These are phyloP conservation scores for Crocidura indochinensis DNA, from an alignment of 2,797 vertebrate species.

Conservation along the genomic window DNA sequence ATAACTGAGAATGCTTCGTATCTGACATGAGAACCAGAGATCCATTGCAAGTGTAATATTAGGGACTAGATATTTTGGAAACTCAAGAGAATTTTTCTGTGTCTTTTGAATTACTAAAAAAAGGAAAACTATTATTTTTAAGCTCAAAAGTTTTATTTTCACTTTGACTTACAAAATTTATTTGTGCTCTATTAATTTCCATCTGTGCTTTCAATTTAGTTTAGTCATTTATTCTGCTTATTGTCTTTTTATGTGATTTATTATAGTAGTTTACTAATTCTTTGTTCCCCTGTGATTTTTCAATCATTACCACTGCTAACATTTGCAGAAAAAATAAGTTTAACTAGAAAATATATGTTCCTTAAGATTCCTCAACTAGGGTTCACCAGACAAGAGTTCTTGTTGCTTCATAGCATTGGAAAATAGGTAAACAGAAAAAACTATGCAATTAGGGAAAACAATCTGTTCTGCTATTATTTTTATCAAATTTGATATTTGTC, in stretches of 20 bases:
- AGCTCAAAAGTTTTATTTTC: background rate
- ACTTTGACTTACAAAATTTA: background rate
- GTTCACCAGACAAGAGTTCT: too few species aligned
- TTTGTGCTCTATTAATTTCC: background rate
- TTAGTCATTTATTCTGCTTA: background rate
- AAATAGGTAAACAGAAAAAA: background rate
- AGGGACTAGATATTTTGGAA: background rate
- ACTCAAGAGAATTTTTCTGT: background rate
- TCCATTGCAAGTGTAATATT: background rate
- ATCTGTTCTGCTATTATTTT: background rate
- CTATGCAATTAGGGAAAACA: background rate
- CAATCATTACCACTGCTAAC: background rate
- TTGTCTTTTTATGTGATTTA: background rate
- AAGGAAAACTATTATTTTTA: background rate
- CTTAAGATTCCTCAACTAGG: background rate
- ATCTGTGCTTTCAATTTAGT: background rate
- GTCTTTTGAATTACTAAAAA: background rate
- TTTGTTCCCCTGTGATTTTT: background rate
- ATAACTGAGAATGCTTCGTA: background rate
- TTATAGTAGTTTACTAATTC: background rate
- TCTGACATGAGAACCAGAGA: conserved; percentile 14
- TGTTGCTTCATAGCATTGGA: too few species aligned
- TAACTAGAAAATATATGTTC: background rate
- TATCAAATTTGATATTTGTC: background rate
- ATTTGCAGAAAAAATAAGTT: background rate